Evolutionary conservation across 2,113 vertebrate genomes (phyloP).

Genomic region (Solea solea): DNA sequence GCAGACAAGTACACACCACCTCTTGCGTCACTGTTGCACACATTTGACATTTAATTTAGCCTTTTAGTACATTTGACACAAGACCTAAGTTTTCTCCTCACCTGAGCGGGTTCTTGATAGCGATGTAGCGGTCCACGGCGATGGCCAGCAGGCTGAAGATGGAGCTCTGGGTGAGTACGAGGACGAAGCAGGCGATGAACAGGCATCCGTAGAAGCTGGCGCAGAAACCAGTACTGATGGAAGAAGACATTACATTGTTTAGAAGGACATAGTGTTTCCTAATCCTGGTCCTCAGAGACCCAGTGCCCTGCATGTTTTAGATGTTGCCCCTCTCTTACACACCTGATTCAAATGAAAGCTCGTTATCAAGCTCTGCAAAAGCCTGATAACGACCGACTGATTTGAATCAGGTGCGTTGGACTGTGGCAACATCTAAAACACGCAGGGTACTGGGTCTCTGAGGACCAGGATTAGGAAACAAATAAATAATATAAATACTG

Average conservation of each 20-base stretch:
- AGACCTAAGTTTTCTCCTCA: conserved; percentile 68
- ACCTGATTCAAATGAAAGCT: too few species aligned
- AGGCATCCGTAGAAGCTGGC: conserved; percentile 93
- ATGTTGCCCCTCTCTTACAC: too few species aligned
- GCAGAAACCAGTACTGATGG: conserved; percentile 91
- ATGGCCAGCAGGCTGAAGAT: conserved; percentile 98
- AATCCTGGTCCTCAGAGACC: too few species aligned
- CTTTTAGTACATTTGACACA: neutral
- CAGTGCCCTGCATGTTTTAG: too few species aligned
- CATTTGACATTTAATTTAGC: neutral
- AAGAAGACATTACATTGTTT: conserved; percentile 4
- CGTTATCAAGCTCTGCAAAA: too few species aligned
- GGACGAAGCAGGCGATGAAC: conserved; percentile 96
- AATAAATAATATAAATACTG: neutral
- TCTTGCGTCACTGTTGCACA: too few species aligned
- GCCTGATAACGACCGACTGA: too few species aligned
- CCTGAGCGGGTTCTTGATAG: conserved; percentile 96
- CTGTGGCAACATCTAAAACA: too few species aligned
- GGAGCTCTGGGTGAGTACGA: conserved; percentile 96
- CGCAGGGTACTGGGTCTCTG: too few species aligned
- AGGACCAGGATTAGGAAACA: neutral
- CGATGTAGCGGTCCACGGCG: conserved; percentile 94
- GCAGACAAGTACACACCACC: too few species aligned
- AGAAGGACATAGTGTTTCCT: neutral
- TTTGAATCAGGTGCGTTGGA: too few species aligned